Conservation (phyloP, 2,797 vertebrate genomes). For the Bufotes viridis region DNA sequence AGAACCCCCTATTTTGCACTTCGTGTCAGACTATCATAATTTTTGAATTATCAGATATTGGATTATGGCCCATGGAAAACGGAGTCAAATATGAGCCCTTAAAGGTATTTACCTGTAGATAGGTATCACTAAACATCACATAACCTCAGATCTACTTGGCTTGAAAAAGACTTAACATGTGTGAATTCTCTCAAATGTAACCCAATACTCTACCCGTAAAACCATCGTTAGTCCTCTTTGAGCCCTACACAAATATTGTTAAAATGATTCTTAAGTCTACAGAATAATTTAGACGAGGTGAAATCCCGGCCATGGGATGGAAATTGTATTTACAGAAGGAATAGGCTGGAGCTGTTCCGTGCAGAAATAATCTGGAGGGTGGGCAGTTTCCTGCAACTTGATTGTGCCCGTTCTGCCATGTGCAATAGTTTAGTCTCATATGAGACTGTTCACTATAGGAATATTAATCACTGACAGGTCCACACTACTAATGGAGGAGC, state of each 20-base stretch:
- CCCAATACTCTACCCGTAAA: background rate
- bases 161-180: background rate
- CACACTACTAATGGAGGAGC: background rate
- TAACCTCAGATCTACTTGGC: background rate
- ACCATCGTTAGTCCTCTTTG: background rate
- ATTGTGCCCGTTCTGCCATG: background rate
- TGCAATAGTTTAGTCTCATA: background rate
- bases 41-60: background rate
- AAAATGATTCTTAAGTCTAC: conserved; percentile 21
- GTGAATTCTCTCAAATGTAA: background rate
- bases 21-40: background rate
- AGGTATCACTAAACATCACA: background rate
- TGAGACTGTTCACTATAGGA: background rate
- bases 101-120: background rate
- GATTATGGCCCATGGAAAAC: background rate
- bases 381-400: background rate
- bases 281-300: conserved; percentile 22
- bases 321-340: conserved; percentile 6
- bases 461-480: background rate
- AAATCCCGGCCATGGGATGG: background rate
- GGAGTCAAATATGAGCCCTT: background rate
- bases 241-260: conserved; percentile 32
- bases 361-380: background rate
- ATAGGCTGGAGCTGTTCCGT: background rate
- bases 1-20: too few species aligned